These are phyloP conservation scores for Teleiodes luculella DNA, from an alignment of 2,888 invertebrate genomes.

Conservation along the genomic window DNA sequence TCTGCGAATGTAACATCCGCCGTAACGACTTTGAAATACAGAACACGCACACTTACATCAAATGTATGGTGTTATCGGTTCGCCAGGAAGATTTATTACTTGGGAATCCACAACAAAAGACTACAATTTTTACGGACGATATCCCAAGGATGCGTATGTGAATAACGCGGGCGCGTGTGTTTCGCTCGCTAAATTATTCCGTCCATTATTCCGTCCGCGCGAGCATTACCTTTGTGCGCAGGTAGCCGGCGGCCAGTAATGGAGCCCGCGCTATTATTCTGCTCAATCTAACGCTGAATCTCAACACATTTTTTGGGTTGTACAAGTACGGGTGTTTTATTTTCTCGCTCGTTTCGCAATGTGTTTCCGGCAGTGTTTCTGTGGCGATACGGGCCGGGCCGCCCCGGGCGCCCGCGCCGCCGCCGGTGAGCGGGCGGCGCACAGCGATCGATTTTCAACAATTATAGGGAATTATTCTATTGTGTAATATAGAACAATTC, in stretches of 20 bases:
- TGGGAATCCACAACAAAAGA: background rate
- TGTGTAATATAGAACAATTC: no score
- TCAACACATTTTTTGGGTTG: constrained; percentile 7
- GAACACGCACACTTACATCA: no score
- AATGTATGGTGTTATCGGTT: no score
- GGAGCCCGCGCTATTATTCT: constrained; percentile 6
- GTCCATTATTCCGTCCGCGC: constrained; percentile 6
- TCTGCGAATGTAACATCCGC: no score
- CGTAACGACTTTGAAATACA: no score
- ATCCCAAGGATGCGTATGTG: background rate
- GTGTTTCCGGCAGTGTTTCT: background rate
- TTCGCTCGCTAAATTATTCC: constrained; percentile 9
- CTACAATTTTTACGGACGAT: background rate
- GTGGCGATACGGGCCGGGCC: background rate
- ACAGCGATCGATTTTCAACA: background rate
- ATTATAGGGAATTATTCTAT: no score
- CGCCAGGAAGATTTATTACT: background rate
- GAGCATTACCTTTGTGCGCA: constrained; percentile 7
- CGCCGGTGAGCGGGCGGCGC: background rate
- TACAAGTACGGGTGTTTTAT: background rate
- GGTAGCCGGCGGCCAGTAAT: background rate
- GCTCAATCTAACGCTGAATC: constrained; percentile 3
- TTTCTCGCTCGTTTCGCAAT: background rate
- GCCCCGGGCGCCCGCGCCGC: no score
- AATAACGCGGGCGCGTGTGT: background rate